These are phyloP conservation scores for Pseudoips prasinana DNA, from an alignment of 2,888 invertebrate species.

Conservation along the genomic window DNA sequence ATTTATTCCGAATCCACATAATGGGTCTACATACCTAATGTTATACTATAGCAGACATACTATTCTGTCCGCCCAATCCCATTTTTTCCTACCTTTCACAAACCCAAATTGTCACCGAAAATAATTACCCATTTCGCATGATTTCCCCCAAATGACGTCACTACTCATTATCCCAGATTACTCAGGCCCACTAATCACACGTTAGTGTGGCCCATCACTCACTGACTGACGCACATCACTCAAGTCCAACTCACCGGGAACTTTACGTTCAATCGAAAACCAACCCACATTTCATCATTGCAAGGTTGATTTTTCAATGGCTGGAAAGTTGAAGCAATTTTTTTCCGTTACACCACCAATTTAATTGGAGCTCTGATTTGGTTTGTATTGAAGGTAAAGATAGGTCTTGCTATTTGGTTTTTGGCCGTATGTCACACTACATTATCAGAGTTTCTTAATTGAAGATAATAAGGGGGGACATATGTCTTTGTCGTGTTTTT, in stretches of 20 bases:
- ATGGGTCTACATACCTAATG: too few species aligned
- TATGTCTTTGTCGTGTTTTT: conserved; percentile 80
- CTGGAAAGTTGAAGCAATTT: conserved; percentile 28
- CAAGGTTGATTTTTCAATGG: conserved; percentile 39
- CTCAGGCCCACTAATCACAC: conserved; percentile 72
- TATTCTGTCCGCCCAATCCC: too few species aligned
- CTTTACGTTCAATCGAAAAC: conserved; percentile 12
- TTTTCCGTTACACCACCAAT: conserved; percentile 45
- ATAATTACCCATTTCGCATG: conserved; percentile 16
- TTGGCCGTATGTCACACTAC: conserved; percentile 71
- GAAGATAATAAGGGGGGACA: conserved; percentile 80
- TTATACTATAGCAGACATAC: too few species aligned
- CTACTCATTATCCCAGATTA: conserved; percentile 69
- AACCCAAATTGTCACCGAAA: conserved; percentile 20
- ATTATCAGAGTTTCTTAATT: conserved; percentile 79
- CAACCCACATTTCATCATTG: conserved; percentile 21
- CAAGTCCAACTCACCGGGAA: conserved; percentile 32
- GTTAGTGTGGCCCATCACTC: conserved; percentile 69
- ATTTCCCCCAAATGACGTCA: conserved; percentile 41
- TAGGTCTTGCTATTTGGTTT: conserved; percentile 43
- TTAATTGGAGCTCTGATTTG: conserved; percentile 37
- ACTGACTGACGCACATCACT: conserved; percentile 45
- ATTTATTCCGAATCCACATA: too few species aligned
- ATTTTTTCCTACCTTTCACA: conserved; percentile 10
- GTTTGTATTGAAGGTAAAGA: conserved; percentile 8